These are phyloP conservation scores for Mythimna lalbum DNA, from an alignment of 2,888 invertebrate genomes.

Conservation along the genomic window DNA sequence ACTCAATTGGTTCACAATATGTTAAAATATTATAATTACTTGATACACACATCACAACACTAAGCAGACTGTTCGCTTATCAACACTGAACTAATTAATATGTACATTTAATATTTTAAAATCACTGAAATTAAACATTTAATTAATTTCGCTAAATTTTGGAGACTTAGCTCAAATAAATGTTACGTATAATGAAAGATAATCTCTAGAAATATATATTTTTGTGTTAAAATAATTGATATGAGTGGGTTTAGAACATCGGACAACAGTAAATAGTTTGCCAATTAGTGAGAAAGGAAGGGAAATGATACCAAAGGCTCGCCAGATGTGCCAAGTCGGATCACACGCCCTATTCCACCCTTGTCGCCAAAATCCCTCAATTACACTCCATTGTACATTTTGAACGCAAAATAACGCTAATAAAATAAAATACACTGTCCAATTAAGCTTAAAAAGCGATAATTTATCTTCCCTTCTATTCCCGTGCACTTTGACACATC, in stretches of 20 bases:
- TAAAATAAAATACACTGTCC: conserved; percentile 68
- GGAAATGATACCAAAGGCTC: conserved; percentile 69
- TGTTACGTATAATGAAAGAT: conserved; percentile 14
- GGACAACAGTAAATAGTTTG: conserved; percentile 65
- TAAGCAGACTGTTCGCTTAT: conserved; percentile 66
- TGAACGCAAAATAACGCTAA: conserved; percentile 60
- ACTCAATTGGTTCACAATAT: conserved; percentile 75
- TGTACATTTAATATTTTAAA: conserved; percentile 56
- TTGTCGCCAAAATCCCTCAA: conserved; percentile 42
- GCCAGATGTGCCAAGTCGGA: conserved; percentile 81
- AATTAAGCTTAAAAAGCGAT: conserved; percentile 74
- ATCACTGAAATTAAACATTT: conserved; percentile 50
- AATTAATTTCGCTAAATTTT: conserved; percentile 19
- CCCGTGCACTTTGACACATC: conserved; percentile 85
- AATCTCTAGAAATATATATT: conserved; percentile 32
- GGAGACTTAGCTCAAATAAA: background rate
- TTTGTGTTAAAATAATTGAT: conserved; percentile 5
- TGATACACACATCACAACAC: conserved; percentile 85
- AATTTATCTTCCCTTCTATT: conserved; percentile 81
- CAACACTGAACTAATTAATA: conserved; percentile 65
- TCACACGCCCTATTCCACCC: conserved; percentile 73
- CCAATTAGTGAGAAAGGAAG: conserved; percentile 76
- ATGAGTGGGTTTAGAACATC: conserved; percentile 10
- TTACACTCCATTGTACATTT: conserved; percentile 46
- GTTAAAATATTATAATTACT: conserved; percentile 74